A percentile compares a stretch with the other conserved stretches of the same genome.
Conservation (phyloP, 2,888 invertebrate genomes). For the Metalampra italica region DNA sequence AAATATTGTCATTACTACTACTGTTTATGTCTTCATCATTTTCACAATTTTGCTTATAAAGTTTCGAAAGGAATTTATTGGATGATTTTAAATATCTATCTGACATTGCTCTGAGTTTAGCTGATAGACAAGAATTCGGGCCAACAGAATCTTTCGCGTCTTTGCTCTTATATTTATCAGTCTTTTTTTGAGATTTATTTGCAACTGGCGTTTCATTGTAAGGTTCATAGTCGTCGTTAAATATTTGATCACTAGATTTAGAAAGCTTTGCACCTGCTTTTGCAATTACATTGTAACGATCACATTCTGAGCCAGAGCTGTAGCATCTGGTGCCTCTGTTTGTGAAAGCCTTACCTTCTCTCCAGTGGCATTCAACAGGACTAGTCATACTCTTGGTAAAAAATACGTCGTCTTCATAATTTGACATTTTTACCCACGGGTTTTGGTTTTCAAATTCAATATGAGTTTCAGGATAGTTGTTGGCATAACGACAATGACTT, state of each 20-base stretch:
- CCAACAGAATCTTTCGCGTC: constrained; percentile 70
- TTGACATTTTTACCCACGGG: constrained; percentile 70
- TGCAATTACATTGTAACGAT: constrained; percentile 64
- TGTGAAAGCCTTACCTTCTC: constrained; percentile 58
- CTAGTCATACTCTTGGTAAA: constrained; percentile 55
- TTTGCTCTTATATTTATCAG: constrained; percentile 69
- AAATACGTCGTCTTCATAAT: constrained; percentile 72
- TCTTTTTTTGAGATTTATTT: constrained; percentile 64
- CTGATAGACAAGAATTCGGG: constrained; percentile 81
- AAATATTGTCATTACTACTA: constrained; percentile 43
- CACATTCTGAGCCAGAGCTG: constrained; percentile 73
- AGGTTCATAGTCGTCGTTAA: constrained; percentile 70
- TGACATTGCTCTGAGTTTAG: constrained; percentile 85
- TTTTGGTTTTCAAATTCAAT: constrained; percentile 72
- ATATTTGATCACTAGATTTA: constrained; percentile 76
- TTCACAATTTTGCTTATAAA: constrained; percentile 76
- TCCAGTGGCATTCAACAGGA: constrained; percentile 59
- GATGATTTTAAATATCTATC: constrained; percentile 85
- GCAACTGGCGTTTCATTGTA: constrained; percentile 41
- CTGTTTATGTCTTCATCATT: constrained; percentile 34
- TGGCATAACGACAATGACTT: constrained; percentile 51
- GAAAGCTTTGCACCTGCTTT: constrained; percentile 68
- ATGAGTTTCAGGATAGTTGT: constrained; percentile 54
- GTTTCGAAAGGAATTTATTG: constrained; percentile 82
- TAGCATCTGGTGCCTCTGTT: constrained; percentile 68